These are phyloP conservation scores for Pomacea maculata DNA, from an alignment of 1,140 invertebrate species.

Conservation along the genomic window DNA sequence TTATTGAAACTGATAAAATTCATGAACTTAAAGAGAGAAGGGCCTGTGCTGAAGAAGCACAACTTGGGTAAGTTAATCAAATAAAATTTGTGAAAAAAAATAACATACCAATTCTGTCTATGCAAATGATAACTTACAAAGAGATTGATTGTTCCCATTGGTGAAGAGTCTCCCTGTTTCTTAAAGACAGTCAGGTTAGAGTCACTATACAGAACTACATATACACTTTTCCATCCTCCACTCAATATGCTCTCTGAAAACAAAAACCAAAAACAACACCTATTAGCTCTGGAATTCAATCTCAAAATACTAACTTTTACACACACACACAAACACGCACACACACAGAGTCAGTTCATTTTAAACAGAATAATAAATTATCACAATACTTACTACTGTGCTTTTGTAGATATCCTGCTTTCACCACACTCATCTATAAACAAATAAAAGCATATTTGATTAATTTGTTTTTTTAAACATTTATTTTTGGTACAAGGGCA, in stretches of 20 bases:
- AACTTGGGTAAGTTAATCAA: background rate
- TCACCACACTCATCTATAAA: no score
- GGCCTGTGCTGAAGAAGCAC: background rate
- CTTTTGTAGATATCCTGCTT: constrained; percentile 44
- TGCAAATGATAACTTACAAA: constrained; percentile 17
- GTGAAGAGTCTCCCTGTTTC: constrained; percentile 50
- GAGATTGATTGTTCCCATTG: constrained; percentile 38
- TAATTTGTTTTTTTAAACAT: no score
- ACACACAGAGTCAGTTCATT: no score
- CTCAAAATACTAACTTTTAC: no score
- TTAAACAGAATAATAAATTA: background rate
- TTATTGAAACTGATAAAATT: background rate
- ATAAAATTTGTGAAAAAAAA: background rate
- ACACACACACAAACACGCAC: background rate
- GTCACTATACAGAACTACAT: constrained; percentile 47
- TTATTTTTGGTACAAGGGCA: no score
- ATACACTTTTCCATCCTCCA: constrained; percentile 57
- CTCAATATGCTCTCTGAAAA: constrained; percentile 53
- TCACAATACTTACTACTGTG: constrained; percentile 52
- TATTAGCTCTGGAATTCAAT: no score
- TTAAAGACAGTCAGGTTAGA: constrained; percentile 52
- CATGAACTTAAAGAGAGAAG: background rate
- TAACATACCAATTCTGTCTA: no score
- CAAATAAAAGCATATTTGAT: no score
- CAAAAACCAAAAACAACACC: constrained; percentile 9